Evolutionary conservation across 2,113 vertebrate species (phyloP).

Genomic region (Loxodonta africana): DNA sequence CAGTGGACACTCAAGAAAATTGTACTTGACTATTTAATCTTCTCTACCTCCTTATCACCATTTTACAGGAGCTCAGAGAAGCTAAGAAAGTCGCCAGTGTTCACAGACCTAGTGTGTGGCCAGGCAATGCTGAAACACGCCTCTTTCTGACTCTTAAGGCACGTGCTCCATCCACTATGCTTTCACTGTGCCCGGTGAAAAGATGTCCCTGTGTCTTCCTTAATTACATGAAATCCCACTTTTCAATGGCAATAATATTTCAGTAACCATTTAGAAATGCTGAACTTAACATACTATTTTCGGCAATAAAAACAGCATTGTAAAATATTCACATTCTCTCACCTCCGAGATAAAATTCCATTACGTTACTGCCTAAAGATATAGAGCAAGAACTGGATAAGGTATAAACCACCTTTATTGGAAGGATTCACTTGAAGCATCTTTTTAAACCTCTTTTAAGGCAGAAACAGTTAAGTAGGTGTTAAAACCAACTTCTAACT

Average conservation of each 20-base stretch:
- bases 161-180: not conserved
- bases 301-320: constrained; percentile 58
- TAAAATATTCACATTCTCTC: constrained; percentile 72
- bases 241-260: constrained; percentile 27
- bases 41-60: not conserved
- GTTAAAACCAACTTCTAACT: constrained; percentile 59
- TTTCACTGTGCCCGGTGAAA: not conserved
- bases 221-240: constrained; percentile 60
- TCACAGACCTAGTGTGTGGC: not conserved
- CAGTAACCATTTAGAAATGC: constrained; percentile 59
- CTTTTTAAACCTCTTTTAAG: constrained; percentile 49
- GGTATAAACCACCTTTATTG: constrained; percentile 32
- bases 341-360: constrained; percentile 71
- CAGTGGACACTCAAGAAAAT: not conserved
- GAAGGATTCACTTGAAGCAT: constrained; percentile 8
- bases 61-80: not conserved
- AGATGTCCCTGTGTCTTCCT: not conserved
- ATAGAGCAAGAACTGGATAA: constrained; percentile 47
- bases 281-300: constrained; percentile 52
- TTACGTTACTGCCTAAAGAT: constrained; percentile 69
- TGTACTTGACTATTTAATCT: not conserved
- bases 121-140: not conserved
- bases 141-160: not conserved
- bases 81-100: not conserved
- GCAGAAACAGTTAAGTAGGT: constrained; percentile 28